Percentiles rank a stretch among this genome's conserved stretches.
Conservation (phyloP, 2,888 invertebrate species). For the Mellilla xanthometata region DNA sequence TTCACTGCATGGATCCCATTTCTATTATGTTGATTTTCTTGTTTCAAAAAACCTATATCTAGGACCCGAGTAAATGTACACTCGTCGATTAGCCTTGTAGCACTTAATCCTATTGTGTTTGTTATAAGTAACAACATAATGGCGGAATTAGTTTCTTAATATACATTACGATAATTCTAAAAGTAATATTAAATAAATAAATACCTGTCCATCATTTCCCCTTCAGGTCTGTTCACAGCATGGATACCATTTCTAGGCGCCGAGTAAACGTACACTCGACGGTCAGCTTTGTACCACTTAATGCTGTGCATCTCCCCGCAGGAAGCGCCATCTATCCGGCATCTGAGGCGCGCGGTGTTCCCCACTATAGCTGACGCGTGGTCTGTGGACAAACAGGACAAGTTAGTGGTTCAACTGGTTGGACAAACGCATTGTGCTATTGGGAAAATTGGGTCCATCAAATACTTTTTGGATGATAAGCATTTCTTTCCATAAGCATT, state of each 20-base stretch:
- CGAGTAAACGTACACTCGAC: conserved; percentile 89
- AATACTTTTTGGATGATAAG: too few species aligned
- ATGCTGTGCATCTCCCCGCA: conserved; percentile 92
- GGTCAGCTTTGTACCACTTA: conserved; percentile 91
- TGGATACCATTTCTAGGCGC: conserved; percentile 51
- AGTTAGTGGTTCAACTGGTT: too few species aligned
- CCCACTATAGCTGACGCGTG: conserved; percentile 87
- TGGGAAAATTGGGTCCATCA: too few species aligned
- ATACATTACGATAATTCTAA: too few species aligned
- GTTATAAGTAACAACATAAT: too few species aligned
- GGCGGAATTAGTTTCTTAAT: too few species aligned
- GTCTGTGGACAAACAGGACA: conserved; percentile 52
- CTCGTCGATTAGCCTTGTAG: conserved; percentile 90
- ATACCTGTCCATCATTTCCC: conserved; percentile 88
- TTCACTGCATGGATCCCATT: too few species aligned
- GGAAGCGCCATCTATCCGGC: conserved; percentile 86
- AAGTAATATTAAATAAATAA: conserved; percentile 39
- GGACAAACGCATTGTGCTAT: too few species aligned
- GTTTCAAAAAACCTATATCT: too few species aligned
- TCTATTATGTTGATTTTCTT: too few species aligned
- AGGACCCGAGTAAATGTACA: too few species aligned
- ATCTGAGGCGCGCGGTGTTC: conserved; percentile 86
- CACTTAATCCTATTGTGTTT: conserved; percentile 94
- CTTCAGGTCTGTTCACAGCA: conserved; percentile 85
- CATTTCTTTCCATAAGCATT: too few species aligned